Base-by-base conservation (phyloP, 37 sponge, comb jelly and placozoan species). In the Agelas oroides region DNA sequence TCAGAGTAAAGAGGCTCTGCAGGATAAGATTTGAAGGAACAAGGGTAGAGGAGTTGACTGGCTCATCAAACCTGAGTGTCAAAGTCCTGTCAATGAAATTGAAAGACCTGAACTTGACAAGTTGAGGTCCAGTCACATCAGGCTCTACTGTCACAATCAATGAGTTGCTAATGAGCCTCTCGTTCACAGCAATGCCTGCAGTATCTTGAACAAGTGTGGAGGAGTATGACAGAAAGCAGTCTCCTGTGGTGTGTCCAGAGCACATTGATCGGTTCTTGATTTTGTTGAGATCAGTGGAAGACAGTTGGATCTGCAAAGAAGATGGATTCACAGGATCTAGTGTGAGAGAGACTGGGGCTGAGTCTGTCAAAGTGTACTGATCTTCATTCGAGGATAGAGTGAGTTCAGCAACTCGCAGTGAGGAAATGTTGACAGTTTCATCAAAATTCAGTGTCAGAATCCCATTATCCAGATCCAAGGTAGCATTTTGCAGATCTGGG, bases 51-150 rank as follows among this genome's bases (percentile, higher is more conserved):
- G 75, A 70, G 15, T 67, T 60, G 17, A 97, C 59, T 18, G 92
- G 92, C 73, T 97, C 97, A 77, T 94, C 81, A 80, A 97, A 97
- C 25, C 38, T 52, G 16, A 97, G 82, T n/a, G 63, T 53, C 8
- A 97, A 53, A 1, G 90, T 89, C 34, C 82, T 32, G 31, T 73
- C 58, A 36, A 89, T 58, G 33, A 94, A 85, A 67, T 94, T 87
- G 46, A 97, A 74, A 19, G n/a, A 56, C 1, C 75, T 57, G 74
- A 97, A 97, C 24, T 78, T 65, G 1, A 76, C 39, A 12, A 91
- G 76, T 20, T 23, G 61, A n/a, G 97, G 97, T 28, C 92, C 84
- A 33, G 87, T 88, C 6, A 38, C 35, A 80, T 96, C 97, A 13
- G 62, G 58, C 28, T 46, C 25, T 23, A 93, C 77, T 36, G 76